Base-by-base conservation (phyloP, 2,888 invertebrate genomes). In the Cephus pulcher region DNA sequence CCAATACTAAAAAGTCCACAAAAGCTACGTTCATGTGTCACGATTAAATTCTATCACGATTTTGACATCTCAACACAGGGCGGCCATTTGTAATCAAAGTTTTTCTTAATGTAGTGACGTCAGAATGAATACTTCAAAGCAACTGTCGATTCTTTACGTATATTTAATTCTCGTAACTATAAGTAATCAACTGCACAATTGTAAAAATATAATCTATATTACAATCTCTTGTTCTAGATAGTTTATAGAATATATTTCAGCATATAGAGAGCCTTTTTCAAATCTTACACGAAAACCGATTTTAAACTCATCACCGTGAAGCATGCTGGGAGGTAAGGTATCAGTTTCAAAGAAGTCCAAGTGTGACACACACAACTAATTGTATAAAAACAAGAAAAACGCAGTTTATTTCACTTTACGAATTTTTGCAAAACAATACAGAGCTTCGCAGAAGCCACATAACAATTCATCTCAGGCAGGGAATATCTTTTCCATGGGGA, bases 401-500 rank as follows among this genome's bases (percentile, higher is more conserved):
- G 15, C 4, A 71, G 15, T 71, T 71, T 71, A 71, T 71, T 71
- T 6, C 0, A 34, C 15, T 12, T 71, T 15, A 15, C 15, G 23
- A 15, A 30, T 71, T 30, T 71, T 71, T 71, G 11, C 12, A 71
- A 71, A 71, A 30, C 32, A 71, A 71, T 34, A 33, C 4, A 9
- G 6, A 34, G 34, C 71, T 71, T 71, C 34, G 32, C 30, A 30
- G 71, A 71, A 71, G 71, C 71, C 71, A 11, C 12, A 9, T 34
- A 71, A 32, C 71, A 34, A 34, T 11, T 71, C 3, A 71, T 34
- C 34, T 71, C 11, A 33, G 83, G 88, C 93, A 69, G 93, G 90
- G 87, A 95, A 95, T 84, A 96, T 94, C 83, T 94, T 93, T 83
- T 94, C 93, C 88, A 95, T 93, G 2, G 96, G 95, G 32, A 96